Evolutionary conservation across 1,140 invertebrate species (phyloP).

Genomic region (Papilio glaucus): DNA sequence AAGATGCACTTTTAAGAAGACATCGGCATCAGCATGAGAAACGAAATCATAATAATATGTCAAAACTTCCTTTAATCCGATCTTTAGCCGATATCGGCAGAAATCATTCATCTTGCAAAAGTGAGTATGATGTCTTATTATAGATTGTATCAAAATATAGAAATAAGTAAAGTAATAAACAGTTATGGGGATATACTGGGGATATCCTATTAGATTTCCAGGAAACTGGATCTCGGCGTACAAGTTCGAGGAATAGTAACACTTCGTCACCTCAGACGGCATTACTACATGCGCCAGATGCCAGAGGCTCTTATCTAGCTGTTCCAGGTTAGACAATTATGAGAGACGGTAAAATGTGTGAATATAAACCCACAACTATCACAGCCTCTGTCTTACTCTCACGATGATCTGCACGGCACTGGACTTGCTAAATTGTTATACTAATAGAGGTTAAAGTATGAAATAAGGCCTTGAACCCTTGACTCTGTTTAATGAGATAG

Average conservation of each 20-base stretch:
- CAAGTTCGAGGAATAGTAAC: slow-evolving; percentile 79
- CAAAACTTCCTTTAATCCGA: slow-evolving; percentile 95
- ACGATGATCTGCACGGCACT: slow-evolving; percentile 58
- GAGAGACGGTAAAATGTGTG: slow-evolving; percentile 58
- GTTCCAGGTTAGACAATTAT: slow-evolving; percentile 88
- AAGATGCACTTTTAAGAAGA: slow-evolving; percentile 93
- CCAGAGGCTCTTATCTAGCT: slow-evolving; percentile 90
- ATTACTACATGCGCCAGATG: slow-evolving; percentile 86
- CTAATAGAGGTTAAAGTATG: slow-evolving; percentile 8
- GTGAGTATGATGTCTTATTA: slow-evolving; percentile 85
- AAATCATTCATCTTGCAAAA: slow-evolving; percentile 97
- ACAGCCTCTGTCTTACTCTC: slow-evolving; percentile 58
- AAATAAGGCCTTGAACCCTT: not conserved
- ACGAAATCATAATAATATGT: slow-evolving; percentile 90
- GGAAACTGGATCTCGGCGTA: slow-evolving; percentile 83
- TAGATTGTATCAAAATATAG: not conserved
- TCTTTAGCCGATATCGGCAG: slow-evolving; percentile 98
- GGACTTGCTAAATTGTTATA: slow-evolving; percentile 54
- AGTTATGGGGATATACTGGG: slow-evolving; percentile 73
- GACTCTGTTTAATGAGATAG: not conserved
- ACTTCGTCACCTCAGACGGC: slow-evolving; percentile 84
- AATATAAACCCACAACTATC: slow-evolving; percentile 57
- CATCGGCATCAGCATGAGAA: slow-evolving; percentile 98
- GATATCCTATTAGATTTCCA: slow-evolving; percentile 85
- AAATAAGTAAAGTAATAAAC: slow-evolving; percentile 40